Conservation (phyloP, 2,113 vertebrate genomes). For the Dipodomys ordii region DNA sequence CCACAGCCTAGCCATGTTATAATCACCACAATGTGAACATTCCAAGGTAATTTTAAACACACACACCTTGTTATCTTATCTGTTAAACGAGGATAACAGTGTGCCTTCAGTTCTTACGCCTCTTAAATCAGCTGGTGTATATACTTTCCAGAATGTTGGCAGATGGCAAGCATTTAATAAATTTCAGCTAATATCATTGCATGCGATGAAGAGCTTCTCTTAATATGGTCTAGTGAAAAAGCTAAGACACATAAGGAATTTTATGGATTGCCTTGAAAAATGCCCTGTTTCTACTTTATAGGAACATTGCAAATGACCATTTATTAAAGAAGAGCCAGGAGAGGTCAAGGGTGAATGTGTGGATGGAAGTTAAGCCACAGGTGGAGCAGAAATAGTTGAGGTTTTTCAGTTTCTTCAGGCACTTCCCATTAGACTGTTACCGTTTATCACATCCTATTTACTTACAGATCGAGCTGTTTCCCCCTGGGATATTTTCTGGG, state of each 20-base stretch:
- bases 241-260: conserved; percentile 32
- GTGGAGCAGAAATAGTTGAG: conserved; percentile 50
- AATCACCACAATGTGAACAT: not conserved
- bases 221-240: conserved; percentile 37
- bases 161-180: not conserved
- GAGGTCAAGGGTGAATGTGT: conserved; percentile 51
- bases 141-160: not conserved
- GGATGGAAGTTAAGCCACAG: conserved; percentile 60
- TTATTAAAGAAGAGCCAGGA: conserved; percentile 51
- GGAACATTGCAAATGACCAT: conserved; percentile 38
- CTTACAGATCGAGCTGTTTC: conserved; percentile 53
- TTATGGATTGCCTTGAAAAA: conserved; percentile 58
- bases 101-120: not conserved
- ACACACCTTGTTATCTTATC: not conserved
- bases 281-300: conserved; percentile 18
- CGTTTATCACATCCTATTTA: conserved; percentile 55
- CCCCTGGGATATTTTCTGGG: conserved; percentile 6
- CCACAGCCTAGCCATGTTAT: not conserved
- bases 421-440: conserved; percentile 68
- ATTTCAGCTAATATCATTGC: not conserved
- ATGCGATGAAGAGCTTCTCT: not conserved
- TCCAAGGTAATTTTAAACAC: not conserved
- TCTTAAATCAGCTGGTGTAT: not conserved
- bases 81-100: not conserved
- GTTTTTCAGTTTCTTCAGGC: conserved; percentile 30